Evolutionary conservation across 2,888 invertebrate genomes (phyloP).

Genomic region (Podabrus alpinus): DNA sequence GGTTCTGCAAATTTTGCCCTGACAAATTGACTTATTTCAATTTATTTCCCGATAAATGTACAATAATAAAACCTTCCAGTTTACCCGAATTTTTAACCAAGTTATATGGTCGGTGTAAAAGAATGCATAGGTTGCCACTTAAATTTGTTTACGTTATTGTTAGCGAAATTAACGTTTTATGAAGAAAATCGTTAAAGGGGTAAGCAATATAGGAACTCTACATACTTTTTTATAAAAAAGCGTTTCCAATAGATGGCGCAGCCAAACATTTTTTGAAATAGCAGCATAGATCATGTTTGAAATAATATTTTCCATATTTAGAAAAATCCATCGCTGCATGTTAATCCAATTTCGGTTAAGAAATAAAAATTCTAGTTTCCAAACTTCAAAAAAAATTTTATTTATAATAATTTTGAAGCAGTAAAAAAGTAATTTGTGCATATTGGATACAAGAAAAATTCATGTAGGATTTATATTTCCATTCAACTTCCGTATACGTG

Average conservation of each 20-base stretch:
- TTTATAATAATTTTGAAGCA: no score
- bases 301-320: no score
- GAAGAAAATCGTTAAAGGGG: background rate
- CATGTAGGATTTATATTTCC: background rate
- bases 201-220: background rate
- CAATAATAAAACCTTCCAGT: background rate
- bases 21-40: background rate
- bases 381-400: no score
- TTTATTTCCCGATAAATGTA: background rate
- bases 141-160: background rate
- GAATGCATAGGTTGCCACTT: background rate
- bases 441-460: no score
- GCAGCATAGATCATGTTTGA: background rate
- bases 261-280: background rate
- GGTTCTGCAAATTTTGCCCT: background rate
- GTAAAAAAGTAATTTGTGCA: no score
- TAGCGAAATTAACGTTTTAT: background rate
- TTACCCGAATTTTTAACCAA: background rate
- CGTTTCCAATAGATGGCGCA: background rate
- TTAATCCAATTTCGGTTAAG: no score
- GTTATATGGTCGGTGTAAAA: background rate
- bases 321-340: no score
- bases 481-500: background rate
- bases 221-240: background rate
- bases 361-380: no score